These are phyloP conservation scores for Calonectris borealis DNA, from an alignment of 2,113 vertebrate species.

Conservation along the genomic window DNA sequence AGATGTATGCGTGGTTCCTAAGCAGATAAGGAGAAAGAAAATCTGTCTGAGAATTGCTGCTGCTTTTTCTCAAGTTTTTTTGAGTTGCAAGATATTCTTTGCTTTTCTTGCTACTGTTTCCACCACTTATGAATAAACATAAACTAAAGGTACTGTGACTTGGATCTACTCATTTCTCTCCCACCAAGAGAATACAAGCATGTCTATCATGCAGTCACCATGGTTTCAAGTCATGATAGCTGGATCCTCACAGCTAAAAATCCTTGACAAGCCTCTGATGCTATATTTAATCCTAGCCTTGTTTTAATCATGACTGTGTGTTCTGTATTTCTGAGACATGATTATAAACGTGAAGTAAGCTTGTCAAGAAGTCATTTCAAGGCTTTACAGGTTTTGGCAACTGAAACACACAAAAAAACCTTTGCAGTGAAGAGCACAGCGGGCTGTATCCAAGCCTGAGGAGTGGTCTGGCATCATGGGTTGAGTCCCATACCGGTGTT, in stretches of 20 bases:
- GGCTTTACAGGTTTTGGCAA: neutral
- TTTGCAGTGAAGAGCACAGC: neutral
- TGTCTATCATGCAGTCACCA: neutral
- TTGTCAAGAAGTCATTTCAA: neutral
- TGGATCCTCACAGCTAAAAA: neutral
- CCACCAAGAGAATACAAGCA: neutral
- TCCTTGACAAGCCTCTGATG: neutral
- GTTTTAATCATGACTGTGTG: neutral
- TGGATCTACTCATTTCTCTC: neutral
- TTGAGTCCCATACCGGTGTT: neutral
- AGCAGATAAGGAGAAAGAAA: neutral
- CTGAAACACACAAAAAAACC: accelerated
- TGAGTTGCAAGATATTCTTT: neutral
- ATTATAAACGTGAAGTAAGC: neutral
- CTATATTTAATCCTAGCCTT: neutral
- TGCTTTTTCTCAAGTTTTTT: neutral
- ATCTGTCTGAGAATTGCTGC: neutral
- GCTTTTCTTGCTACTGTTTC: neutral
- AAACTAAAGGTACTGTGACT: neutral
- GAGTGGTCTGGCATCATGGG: neutral
- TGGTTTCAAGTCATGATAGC: neutral
- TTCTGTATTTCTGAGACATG: neutral
- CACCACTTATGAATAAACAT: neutral
- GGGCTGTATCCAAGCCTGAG: neutral
- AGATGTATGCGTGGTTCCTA: neutral